Base-by-base conservation (phyloP, 2,888 invertebrate species). In the Cryptus armator region DNA sequence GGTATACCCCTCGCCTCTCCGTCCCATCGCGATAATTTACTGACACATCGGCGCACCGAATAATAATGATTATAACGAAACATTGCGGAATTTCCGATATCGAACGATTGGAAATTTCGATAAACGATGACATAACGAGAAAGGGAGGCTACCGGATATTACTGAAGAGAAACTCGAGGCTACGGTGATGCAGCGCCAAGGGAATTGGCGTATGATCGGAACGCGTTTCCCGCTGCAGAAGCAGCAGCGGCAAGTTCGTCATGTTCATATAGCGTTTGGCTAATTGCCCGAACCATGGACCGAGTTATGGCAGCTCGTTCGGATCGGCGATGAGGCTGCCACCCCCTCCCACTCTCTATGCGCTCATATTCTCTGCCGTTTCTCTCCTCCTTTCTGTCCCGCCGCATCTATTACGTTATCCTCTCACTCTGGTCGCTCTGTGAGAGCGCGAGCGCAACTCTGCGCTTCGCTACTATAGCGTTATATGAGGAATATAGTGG, bases 271-370 rank as follows among this genome's bases (percentile, higher is more conserved):
- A 83, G 80, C 81, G 83, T 85, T 85, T 76, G 81, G 83, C 86
- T 86, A 87, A 87, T 86, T 86, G 89, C 86, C 86, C 88, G 87
- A 86, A 84, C 81, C 86, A 90, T 89, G 89, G 90, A 70, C 89
- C 91, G 92, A 90, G 89, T 93, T 92, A 93, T 91, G 91, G 90
- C 90, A 91, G 90, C 90, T 91, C 91, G 90, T 91, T 92, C 77
- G 56, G 77, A 79, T 81, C 81, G 81, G 70, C 84, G 71, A 84
- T 77, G 84, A 72, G 62, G 44, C 16, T 9, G 51, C 32, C 44
- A 16, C 48, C 32, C 19, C 46, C 71, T 12, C 5, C 37, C 71
- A 9, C 37, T 6, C 37, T 37, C 48, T 46, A 67, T 46, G 46
- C 59, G 37, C 37, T 44, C 14, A 68, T 68, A 70, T 68, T 78